Base-by-base conservation (phyloP, 2,888 invertebrate genomes). In the Cecidostiba fungosa region DNA sequence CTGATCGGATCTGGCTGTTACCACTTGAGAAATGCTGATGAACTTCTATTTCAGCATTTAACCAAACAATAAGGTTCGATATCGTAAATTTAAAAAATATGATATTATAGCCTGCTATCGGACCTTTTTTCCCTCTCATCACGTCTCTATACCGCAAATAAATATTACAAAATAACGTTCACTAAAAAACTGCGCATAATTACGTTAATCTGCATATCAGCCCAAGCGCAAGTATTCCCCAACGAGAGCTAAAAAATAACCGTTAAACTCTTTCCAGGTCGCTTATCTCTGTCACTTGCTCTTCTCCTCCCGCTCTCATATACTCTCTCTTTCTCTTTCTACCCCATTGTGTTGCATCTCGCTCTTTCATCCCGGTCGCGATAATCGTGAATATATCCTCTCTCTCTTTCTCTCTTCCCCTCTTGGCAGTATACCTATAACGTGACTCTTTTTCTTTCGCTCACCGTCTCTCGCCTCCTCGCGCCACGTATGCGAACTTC, bases 191-290 rank as follows among this genome's bases (percentile, higher is more conserved):
- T 12, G 1, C 66, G 10, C 29, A n/a, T 26, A 66, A 66, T 26
- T 66, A 26, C 66, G 29, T 14, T 26, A 66, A 66, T 66, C n/a
- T 26, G 23, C 62, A 62, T 62, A 66, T 12, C 23, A 66, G 12
- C 16, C 19, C 8, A 62, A 62, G 23, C n/a, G 62, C 19, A 14
- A 29, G 66, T 14, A 66, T 66, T 66, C 66, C 66, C 73, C 0
- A 39, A 14, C 4, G 73, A 23, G 39, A n/a, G 36, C n/a, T 39
- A 73, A 73, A 73, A 39, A 36, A 39, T 26, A 66, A 66, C 23
- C 29, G 32, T 72, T 72, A 70, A 70, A 16, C 73, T 73, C 43
- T 73, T 73, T 73, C 73, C 73, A 73, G 73, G 39, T 73, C 73
- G 26, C 73, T 73, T 73, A 73, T 74, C 74, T 74, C 29, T 26